phyloP scores from a whole-genome alignment of 1,140 invertebrate species.

The Diuraphis noxia region DNA sequence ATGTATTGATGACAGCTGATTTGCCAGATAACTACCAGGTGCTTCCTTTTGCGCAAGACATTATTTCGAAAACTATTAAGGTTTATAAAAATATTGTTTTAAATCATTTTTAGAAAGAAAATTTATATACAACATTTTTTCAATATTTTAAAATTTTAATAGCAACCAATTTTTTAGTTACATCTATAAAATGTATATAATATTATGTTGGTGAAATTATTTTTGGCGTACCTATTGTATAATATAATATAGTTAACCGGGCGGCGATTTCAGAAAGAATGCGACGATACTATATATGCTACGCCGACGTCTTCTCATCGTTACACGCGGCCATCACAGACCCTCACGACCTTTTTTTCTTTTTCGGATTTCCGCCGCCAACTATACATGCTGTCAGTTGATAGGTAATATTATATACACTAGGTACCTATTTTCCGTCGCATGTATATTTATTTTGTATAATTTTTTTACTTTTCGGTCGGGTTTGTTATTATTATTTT shows the following conservation, averaged over 20 bases:
- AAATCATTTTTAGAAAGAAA: too few species aligned
- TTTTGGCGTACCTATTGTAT: not conserved
- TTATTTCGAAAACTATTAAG: too few species aligned
- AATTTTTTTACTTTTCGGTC: not conserved
- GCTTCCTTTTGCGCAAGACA: too few species aligned
- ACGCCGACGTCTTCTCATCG: not conserved
- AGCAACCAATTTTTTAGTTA: too few species aligned
- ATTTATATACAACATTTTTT: too few species aligned
- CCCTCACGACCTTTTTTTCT: not conserved
- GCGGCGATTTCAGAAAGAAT: not conserved
- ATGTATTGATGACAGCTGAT: too few species aligned
- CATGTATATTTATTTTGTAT: not conserved
- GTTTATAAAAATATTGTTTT: too few species aligned
- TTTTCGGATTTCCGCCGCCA: not conserved
- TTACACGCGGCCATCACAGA: not conserved
- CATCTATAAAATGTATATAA: not conserved
- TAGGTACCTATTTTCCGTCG: not conserved
- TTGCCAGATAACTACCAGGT: too few species aligned
- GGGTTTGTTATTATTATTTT: constrained; percentile 38
- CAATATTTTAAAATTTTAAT: too few species aligned
- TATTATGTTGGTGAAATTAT: not conserved
- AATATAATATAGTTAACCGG: not conserved
- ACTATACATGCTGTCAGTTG: not conserved
- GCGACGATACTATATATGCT: not conserved
- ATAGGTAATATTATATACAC: not conserved